These are phyloP conservation scores for Cromileptes altivelis DNA, from an alignment of 2,113 vertebrate species.

Conservation along the genomic window DNA sequence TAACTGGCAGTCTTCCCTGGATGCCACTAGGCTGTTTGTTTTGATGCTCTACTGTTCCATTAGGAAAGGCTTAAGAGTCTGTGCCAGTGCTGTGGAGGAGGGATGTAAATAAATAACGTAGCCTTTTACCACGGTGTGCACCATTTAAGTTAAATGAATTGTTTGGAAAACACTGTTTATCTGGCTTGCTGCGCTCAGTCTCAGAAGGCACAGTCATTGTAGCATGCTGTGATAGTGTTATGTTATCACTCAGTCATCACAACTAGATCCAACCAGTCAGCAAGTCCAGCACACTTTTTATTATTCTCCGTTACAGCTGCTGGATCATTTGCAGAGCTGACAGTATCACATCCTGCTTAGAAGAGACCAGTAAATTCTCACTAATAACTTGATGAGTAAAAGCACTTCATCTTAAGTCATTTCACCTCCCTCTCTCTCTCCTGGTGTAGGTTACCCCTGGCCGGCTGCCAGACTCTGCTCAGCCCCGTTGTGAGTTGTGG, in stretches of 20 bases:
- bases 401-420: slow-evolving; percentile 40
- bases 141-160: slow-evolving; percentile 80
- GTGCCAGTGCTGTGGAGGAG: slow-evolving; percentile 66
- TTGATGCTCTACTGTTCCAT: slow-evolving; percentile 78
- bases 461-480: slow-evolving; percentile 97
- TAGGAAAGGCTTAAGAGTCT: slow-evolving; percentile 74
- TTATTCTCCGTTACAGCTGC: slow-evolving; percentile 58
- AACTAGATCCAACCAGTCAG: slow-evolving; percentile 29
- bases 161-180: slow-evolving; percentile 72
- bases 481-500: slow-evolving; percentile 98
- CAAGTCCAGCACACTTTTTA: slow-evolving; percentile 53
- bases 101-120: slow-evolving; percentile 78
- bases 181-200: slow-evolving; percentile 47
- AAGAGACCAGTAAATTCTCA: slow-evolving; percentile 54
- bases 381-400: slow-evolving; percentile 56
- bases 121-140: slow-evolving; percentile 71
- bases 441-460: slow-evolving; percentile 91
- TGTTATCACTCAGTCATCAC: slow-evolving; percentile 53
- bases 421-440: slow-evolving; percentile 19
- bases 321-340: slow-evolving; percentile 66
- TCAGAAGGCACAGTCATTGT: slow-evolving; percentile 49
- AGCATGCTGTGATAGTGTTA: slow-evolving; percentile 33
- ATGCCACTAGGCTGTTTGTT: slow-evolving; percentile 77
- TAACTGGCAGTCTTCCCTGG: slow-evolving; percentile 77
- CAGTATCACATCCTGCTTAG: slow-evolving; percentile 48